These are phyloP conservation scores for Zaprionus kolodkinae DNA, from an alignment of 1,140 invertebrate genomes.

Conservation along the genomic window DNA sequence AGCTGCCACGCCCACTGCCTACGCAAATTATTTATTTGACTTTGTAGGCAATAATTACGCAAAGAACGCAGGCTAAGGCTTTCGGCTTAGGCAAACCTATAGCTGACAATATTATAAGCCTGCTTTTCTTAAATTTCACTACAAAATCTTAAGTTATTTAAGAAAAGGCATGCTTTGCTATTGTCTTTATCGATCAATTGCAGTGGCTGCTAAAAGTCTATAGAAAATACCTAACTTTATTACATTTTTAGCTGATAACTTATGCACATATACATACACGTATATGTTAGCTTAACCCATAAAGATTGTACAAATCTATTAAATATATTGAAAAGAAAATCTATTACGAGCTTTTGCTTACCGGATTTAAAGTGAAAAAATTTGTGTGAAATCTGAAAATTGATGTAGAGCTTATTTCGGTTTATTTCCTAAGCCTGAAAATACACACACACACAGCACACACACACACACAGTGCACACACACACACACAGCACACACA, in stretches of 20 bases:
- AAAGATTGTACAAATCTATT: background rate
- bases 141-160: background rate
- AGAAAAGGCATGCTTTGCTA: background rate
- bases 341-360: background rate
- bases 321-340: background rate
- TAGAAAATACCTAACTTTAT: too few relatives aligned
- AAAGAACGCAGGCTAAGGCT: background rate
- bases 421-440: background rate
- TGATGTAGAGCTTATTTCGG: background rate
- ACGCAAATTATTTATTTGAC: background rate
- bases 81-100: background rate
- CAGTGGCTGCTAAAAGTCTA: too few relatives aligned
- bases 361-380: background rate
- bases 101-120: background rate
- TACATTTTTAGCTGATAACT: background rate
- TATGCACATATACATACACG: too few relatives aligned
- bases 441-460: background rate
- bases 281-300: background rate
- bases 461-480: background rate
- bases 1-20: background rate
- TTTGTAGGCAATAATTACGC: background rate
- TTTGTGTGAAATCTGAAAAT: background rate
- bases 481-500: background rate
- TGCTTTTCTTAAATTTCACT: background rate
- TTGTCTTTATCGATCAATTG: too few relatives aligned